phyloP scores from a whole-genome alignment of 2,888 invertebrate genomes.

The Drosophila rellima region DNA sequence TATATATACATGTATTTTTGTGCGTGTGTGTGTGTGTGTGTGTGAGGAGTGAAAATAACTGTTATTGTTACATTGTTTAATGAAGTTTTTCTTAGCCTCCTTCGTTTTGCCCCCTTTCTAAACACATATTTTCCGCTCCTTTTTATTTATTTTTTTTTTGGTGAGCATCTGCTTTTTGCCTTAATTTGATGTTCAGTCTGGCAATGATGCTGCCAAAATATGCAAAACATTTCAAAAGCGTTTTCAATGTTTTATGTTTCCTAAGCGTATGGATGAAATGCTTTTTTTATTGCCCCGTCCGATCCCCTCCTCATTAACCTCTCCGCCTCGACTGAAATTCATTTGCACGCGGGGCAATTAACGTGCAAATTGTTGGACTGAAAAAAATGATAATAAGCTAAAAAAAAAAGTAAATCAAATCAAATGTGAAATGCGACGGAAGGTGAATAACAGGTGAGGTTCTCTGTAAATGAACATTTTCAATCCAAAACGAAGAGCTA shows the following conservation, averaged over 20 bases:
- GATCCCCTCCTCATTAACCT: neutral
- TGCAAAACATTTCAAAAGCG: slow-evolving; percentile 45
- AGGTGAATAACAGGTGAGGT: too few species aligned
- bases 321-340: neutral
- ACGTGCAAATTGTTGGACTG: slow-evolving; percentile 31
- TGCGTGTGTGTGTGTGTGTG: slow-evolving; percentile 11
- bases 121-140: slow-evolving; percentile 1
- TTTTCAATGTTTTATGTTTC: slow-evolving; percentile 32
- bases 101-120: neutral
- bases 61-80: slow-evolving; percentile 68
- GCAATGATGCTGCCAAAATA: slow-evolving; percentile 37
- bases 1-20: slow-evolving; percentile 6
- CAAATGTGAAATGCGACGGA: neutral
- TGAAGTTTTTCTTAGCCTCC: slow-evolving; percentile 54
- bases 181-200: slow-evolving; percentile 24
- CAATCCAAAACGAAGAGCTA: neutral
- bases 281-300: slow-evolving; percentile 13
- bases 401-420: neutral
- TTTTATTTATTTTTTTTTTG: slow-evolving; percentile 1
- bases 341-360: slow-evolving; percentile 31
- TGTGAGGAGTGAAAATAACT: slow-evolving; percentile 49
- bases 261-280: slow-evolving; percentile 13
- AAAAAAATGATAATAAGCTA: slow-evolving; percentile 24
- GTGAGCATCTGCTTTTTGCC: slow-evolving; percentile 27
- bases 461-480: neutral